These are phyloP conservation scores for Alaudala cheleensis DNA, from an alignment of 2,113 vertebrate species.

Conservation along the genomic window DNA sequence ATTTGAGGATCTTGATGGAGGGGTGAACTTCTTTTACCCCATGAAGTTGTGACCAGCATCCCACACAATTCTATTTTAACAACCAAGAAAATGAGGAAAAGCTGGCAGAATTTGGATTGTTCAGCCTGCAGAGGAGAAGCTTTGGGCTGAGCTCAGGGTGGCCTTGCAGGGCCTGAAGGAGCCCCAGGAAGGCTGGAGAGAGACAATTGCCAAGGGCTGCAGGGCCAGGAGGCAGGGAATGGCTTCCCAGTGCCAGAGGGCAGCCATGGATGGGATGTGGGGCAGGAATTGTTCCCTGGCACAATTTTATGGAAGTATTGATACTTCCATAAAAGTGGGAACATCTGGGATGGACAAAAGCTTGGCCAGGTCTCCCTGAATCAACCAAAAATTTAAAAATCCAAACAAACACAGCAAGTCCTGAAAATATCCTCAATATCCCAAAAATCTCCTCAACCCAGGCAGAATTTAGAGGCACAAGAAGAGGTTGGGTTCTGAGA, in stretches of 20 bases:
- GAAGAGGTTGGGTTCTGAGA: no score
- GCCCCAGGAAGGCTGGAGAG: background rate
- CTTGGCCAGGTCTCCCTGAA: no score
- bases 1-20: background rate
- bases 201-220: accelerated
- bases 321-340: no score
- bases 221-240: background rate
- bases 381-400: no score
- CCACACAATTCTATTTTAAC: background rate
- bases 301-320: no score
- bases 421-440: no score
- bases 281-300: background rate
- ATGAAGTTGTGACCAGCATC: background rate
- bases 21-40: background rate
- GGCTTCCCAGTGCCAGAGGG: background rate
- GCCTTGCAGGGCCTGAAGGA: background rate
- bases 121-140: background rate
- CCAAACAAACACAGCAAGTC: no score
- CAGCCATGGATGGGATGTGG: accelerated
- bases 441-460: no score
- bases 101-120: background rate
- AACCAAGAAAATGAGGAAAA: background rate
- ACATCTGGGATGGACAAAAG: no score
- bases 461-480: no score
- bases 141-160: background rate